Conservation (phyloP, 2,113 vertebrate species). For the Megaceryle maxima region DNA sequence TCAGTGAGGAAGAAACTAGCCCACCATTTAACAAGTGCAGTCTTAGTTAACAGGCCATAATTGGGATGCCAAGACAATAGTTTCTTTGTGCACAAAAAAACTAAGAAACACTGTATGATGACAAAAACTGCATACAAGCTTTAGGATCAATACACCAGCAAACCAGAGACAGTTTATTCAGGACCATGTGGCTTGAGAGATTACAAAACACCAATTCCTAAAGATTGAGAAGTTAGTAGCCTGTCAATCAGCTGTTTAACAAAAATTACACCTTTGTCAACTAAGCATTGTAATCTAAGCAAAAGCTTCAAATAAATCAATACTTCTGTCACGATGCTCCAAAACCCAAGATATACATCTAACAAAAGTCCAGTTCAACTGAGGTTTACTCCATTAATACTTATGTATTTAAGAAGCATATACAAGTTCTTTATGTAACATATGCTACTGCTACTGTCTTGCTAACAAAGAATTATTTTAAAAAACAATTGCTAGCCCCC, state of each 20-base stretch:
- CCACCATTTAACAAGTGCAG: not conserved
- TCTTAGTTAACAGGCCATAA: not conserved
- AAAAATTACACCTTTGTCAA: not conserved
- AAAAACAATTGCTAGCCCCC: not conserved
- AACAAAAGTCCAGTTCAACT: not conserved
- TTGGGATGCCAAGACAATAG: not conserved
- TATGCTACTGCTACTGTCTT: not conserved
- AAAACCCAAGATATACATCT: not conserved
- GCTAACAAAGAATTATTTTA: not conserved
- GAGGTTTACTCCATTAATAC: not conserved
- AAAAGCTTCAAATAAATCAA: not conserved
- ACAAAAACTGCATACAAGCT: not conserved
- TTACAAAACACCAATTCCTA: not conserved
- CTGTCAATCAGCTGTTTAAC: not conserved
- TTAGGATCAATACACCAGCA: not conserved
- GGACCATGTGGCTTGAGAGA: not conserved
- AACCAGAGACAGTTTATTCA: not conserved
- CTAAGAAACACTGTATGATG: not conserved
- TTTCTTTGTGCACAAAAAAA: not conserved
- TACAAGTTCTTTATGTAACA: not conserved
- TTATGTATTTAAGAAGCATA: not conserved
- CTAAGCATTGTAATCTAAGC: not conserved
- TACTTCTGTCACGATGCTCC: not conserved
- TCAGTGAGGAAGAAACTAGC: not conserved
- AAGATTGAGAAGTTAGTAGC: not conserved